Base-by-base conservation (phyloP, 1,140 invertebrate genomes). In the Nasonia giraulti region DNA sequence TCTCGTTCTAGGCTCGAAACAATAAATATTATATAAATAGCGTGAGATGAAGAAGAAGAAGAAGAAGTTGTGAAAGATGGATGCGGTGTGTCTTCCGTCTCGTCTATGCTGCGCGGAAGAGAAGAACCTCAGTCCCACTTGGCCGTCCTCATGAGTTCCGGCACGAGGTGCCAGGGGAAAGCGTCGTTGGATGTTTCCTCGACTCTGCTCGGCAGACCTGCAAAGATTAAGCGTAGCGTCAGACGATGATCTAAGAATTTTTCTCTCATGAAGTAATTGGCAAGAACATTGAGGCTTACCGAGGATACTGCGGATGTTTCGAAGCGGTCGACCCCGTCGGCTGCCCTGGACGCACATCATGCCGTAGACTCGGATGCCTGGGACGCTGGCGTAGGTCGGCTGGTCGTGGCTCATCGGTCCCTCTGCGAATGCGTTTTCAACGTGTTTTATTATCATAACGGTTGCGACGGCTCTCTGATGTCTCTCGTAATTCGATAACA, bases 351-450 rank as follows among this genome's bases (percentile, higher is more conserved):
- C 96, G 91, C 98, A 98, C 95, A 98, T 97, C 98, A 98, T 98
- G 76, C 97, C 98, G 88, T 97, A 98, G 6, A 98, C 97, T 85
- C 97, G 94, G 84, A 98, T 98, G 1, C 97, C 97, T 2, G 97
- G 97, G 17, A 98, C 97, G 86, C 97, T 97, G 1, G 97, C 98
- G 90, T 98, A 98, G 0, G 97, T 97, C 6, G 98, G 97, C 90
- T 98, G 97, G 91, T 98, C 97, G 91, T 98, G 98, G 20, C 96
- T 97, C 95, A 98, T 97, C 81, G 98, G 98, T 33, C 97, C 98
- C 92, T 98, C 97, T 97, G 92, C 40, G 40, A 77, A 76, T 69
- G 33, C 47, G 5, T 69, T 69, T 40, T 69, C 17, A 62, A 62
- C 55, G 55, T 62, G 17, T 62, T 62, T 62, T 62, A 62, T 62